phyloP scores from a whole-genome alignment of 2,797 vertebrate species.

The Pangasius sanitwongsei region DNA sequence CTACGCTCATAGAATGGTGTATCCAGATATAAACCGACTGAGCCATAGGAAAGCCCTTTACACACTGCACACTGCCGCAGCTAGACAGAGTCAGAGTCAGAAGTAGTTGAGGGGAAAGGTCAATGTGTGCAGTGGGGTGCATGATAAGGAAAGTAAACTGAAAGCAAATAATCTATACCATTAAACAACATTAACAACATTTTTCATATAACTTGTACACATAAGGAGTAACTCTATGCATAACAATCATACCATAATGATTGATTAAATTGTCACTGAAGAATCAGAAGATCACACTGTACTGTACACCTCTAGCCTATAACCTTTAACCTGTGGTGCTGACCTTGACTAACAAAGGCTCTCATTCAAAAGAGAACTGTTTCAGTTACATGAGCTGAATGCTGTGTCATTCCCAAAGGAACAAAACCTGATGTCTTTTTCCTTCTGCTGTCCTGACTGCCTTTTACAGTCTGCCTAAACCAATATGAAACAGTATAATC shows the following conservation, averaged over 20 bases:
- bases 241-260: background rate
- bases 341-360: constrained; percentile 16
- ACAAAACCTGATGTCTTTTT: constrained; percentile 22
- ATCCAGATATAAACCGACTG: background rate
- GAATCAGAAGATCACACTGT: background rate
- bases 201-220: background rate
- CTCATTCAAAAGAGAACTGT: constrained; percentile 24
- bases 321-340: constrained; percentile 9
- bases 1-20: background rate
- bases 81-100: background rate
- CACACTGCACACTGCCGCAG: background rate
- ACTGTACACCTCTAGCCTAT: background rate
- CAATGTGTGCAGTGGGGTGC: background rate
- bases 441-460: constrained; percentile 20
- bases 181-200: background rate
- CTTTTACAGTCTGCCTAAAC: constrained; percentile 2
- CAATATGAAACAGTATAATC: background rate
- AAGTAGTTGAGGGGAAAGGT: background rate
- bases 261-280: background rate
- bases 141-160: background rate
- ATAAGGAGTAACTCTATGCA: background rate
- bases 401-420: constrained; percentile 38
- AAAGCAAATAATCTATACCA: constrained; percentile 1
- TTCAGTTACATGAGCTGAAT: constrained; percentile 43
- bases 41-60: background rate